These are phyloP conservation scores for Electrona antarctica DNA, from an alignment of 2,113 vertebrate genomes.

Conservation along the genomic window DNA sequence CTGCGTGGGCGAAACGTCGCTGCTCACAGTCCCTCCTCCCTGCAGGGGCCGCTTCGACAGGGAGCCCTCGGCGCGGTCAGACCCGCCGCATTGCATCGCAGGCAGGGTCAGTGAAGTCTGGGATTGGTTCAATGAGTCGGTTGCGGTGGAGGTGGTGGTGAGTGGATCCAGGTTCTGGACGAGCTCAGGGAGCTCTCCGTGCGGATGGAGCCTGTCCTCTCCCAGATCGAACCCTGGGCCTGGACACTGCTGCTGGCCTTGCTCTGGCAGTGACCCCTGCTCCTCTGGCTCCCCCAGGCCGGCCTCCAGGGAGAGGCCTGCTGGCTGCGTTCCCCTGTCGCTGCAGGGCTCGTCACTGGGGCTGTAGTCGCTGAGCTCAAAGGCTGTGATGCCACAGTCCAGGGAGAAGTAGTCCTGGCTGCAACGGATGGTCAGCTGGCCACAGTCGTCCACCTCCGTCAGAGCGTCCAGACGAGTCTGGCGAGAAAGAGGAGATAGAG, in stretches of 20 bases:
- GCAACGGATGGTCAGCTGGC: constrained; percentile 96
- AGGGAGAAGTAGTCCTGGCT: constrained; percentile 97
- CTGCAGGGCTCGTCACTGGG: constrained; percentile 86
- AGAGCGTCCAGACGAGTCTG: constrained; percentile 94
- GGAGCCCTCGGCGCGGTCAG: constrained; percentile 75
- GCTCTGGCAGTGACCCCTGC: neutral
- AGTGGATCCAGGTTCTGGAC: constrained; percentile 86
- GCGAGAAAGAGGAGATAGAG: neutral
- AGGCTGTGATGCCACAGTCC: constrained; percentile 98
- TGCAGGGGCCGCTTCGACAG: constrained; percentile 86
- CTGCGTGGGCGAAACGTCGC: constrained; percentile 86
- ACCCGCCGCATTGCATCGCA: constrained; percentile 56
- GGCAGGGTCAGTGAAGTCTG: constrained; percentile 3
- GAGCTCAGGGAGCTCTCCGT: constrained; percentile 81
- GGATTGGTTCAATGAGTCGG: constrained; percentile 19
- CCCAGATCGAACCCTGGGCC: constrained; percentile 62
- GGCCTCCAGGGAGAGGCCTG: constrained; percentile 26
- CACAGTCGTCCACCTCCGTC: constrained; percentile 96
- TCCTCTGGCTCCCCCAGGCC: neutral
- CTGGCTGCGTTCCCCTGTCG: constrained; percentile 70
- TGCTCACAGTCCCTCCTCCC: constrained; percentile 81
- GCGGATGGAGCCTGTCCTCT: constrained; percentile 78
- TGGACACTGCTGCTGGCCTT: constrained; percentile 60
- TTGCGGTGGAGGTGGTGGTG: constrained; percentile 72
- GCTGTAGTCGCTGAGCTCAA: constrained; percentile 95